Conservation (phyloP, 2,113 vertebrate genomes). For the Anolis sagrei region DNA sequence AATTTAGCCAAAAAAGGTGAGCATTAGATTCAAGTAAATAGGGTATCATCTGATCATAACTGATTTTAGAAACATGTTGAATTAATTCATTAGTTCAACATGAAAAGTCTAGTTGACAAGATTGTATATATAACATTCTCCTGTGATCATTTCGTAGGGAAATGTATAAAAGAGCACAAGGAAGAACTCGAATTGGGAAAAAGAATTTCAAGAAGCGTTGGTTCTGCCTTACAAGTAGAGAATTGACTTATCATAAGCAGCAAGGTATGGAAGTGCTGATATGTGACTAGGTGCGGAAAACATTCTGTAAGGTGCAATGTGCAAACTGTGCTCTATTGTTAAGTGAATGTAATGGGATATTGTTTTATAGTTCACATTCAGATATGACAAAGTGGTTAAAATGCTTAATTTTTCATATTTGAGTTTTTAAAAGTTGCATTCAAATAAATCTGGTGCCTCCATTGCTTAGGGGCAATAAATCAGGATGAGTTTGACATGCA, state of each 20-base stretch:
- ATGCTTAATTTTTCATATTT: neutral
- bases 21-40: too few species aligned
- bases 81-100: neutral
- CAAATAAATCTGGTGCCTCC: too few species aligned
- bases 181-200: conserved; percentile 90
- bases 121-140: neutral
- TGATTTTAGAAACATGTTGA: neutral
- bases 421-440: too few species aligned
- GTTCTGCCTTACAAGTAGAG: conserved; percentile 93
- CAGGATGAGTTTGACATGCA: too few species aligned
- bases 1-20: too few species aligned
- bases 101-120: neutral
- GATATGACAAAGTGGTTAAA: neutral
- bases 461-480: too few species aligned
- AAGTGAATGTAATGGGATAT: neutral
- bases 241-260: conserved; percentile 94
- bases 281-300: neutral
- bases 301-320: neutral
- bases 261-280: conserved; percentile 80
- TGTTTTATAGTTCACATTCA: neutral
- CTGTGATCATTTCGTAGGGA: conserved; percentile 78
- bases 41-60: neutral
- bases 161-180: conserved; percentile 94
- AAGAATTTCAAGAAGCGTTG: conserved; percentile 96
- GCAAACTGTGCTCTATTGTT: neutral